A percentile compares a stretch with the other conserved stretches of the same genome.
These are phyloP conservation scores for Planiliza haematocheilus DNA, from an alignment of 2,113 vertebrate species.

Conservation along the genomic window DNA sequence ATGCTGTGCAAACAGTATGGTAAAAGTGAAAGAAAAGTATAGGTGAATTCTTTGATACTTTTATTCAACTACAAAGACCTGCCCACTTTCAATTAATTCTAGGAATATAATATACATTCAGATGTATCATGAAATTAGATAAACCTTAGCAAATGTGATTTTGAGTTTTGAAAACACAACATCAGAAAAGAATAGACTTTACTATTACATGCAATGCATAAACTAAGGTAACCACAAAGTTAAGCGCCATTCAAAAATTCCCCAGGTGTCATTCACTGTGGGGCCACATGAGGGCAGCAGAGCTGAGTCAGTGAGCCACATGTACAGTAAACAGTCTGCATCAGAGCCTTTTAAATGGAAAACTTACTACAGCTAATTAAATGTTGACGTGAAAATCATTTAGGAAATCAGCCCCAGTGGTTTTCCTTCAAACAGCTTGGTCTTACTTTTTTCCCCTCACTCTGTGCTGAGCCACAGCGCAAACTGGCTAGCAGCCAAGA, in stretches of 20 bases:
- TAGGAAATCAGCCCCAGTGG: neutral
- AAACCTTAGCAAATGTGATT: too few relatives aligned
- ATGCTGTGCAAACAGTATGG: neutral
- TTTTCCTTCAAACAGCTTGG: slow-evolving; percentile 19
- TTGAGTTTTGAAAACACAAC: too few relatives aligned
- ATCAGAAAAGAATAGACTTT: too few relatives aligned
- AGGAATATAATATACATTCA: too few relatives aligned
- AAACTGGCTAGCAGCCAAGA: neutral
- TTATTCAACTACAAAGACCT: neutral
- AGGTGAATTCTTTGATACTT: neutral
- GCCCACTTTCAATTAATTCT: neutral
- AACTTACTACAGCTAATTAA: slow-evolving; percentile 2
- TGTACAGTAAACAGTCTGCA: neutral
- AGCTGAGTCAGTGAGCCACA: neutral
- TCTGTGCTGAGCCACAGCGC: slow-evolving; percentile 21
- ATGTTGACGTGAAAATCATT: slow-evolving; percentile 9
- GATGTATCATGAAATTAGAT: too few relatives aligned
- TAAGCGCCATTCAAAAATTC: neutral
- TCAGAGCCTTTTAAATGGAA: slow-evolving; percentile 4
- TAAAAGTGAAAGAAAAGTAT: neutral
- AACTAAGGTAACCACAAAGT: too few relatives aligned
- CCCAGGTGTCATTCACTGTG: neutral
- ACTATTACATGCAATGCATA: neutral
- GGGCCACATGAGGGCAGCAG: slow-evolving; percentile 65
- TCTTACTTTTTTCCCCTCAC: neutral